Conservation (phyloP, 2,797 vertebrate species). For the Martes flavigula region DNA sequence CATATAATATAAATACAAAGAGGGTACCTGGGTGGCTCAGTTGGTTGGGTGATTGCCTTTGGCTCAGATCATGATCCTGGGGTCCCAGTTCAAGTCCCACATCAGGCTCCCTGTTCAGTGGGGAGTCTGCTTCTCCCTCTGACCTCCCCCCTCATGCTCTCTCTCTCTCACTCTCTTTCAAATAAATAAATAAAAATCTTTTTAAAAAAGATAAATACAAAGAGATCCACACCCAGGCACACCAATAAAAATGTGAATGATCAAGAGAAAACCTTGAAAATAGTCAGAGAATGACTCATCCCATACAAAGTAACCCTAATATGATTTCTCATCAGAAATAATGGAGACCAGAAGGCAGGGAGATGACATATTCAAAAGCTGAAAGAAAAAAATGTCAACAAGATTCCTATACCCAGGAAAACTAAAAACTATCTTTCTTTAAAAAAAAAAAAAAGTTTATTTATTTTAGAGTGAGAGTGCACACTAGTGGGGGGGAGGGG, state of each 20-base stretch:
- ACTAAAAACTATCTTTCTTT: not conserved
- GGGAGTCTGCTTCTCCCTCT: too few relatives aligned
- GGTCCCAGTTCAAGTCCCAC: too few relatives aligned
- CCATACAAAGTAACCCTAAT: not conserved
- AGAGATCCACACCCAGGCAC: not conserved
- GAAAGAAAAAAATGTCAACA: not conserved
- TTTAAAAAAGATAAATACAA: not conserved
- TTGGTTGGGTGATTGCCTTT: too few relatives aligned
- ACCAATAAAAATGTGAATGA: not conserved
- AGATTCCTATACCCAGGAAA: not conserved
- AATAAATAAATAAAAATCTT: too few relatives aligned
- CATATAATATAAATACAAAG: not conserved
- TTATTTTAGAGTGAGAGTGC: not conserved
- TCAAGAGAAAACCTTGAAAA: not conserved
- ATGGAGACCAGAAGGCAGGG: not conserved
- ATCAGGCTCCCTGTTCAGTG: too few relatives aligned
- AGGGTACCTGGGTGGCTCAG: not conserved
- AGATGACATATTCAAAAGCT: not conserved
- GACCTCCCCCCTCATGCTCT: too few relatives aligned
- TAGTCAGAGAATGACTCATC: not conserved
- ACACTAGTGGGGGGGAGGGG: not conserved
- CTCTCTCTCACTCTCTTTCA: too few relatives aligned
- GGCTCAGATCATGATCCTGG: too few relatives aligned
- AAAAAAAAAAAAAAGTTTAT: not conserved
- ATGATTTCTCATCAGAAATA: not conserved